phyloP scores from a whole-genome alignment of 2,113 vertebrate genomes.

The Callipepla californica region DNA sequence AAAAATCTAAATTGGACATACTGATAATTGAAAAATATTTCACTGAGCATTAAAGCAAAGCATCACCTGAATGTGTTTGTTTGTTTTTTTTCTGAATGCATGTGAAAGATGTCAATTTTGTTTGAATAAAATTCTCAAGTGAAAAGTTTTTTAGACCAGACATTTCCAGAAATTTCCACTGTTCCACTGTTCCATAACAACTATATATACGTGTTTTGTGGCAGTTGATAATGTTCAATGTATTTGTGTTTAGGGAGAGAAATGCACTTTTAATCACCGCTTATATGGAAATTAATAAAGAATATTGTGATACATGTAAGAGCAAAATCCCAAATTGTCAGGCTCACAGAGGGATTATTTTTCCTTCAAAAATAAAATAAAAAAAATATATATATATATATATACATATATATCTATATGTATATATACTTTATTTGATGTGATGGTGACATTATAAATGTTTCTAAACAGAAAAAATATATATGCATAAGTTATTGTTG shows the following conservation, averaged over 20 bases:
- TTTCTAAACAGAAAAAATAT: not conserved
- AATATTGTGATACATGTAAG: too few species aligned
- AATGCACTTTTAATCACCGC: not conserved
- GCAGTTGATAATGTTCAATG: not conserved
- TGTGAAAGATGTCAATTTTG: not conserved
- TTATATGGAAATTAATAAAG: too few species aligned
- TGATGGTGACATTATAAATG: too few species aligned
- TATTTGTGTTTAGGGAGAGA: not conserved
- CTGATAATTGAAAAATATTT: not conserved
- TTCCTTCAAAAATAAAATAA: not conserved
- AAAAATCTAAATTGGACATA: not conserved
- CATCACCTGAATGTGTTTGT: not conserved
- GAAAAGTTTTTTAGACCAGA: not conserved
- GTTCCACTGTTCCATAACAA: not conserved
- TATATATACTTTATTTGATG: too few species aligned
- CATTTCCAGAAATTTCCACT: not conserved
- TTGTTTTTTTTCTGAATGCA: not conserved
- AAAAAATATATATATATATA: not conserved
- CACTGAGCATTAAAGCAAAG: not conserved
- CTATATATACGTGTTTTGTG: not conserved
- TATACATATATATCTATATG: too few species aligned
- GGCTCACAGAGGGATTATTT: too few species aligned
- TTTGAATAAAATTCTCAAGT: not conserved
- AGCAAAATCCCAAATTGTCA: too few species aligned
- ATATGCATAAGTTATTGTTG: not conserved